Evolutionary conservation across 2,113 vertebrate species (phyloP).

Genomic region (Sminthopsis crassicaudata): DNA sequence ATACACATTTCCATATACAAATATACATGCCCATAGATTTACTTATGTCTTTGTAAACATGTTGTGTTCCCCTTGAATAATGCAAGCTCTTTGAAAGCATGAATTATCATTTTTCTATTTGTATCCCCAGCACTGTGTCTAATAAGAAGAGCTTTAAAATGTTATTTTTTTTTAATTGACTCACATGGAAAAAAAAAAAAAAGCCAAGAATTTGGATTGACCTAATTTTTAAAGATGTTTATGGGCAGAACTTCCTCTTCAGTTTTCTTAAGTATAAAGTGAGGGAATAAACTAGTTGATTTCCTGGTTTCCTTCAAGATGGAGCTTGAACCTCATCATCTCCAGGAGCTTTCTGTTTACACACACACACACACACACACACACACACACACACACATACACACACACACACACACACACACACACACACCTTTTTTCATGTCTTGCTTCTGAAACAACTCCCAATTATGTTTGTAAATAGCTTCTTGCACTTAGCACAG

Average conservation of each 20-base stretch:
- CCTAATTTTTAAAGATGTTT: neutral
- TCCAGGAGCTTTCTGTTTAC: neutral
- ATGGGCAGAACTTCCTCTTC: neutral
- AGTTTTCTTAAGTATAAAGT: neutral
- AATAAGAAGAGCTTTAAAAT: neutral
- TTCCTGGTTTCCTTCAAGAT: neutral
- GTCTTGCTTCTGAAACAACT: neutral
- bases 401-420: too few relatives aligned
- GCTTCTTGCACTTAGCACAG: neutral
- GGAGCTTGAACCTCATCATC: neutral
- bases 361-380: too few relatives aligned
- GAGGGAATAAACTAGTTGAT: neutral
- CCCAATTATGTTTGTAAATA: neutral
- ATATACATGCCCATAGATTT: neutral
- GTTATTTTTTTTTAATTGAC: neutral
- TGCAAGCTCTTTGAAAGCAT: neutral
- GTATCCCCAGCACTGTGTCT: neutral
- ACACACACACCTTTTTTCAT: neutral
- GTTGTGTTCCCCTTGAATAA: neutral
- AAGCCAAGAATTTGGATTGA: neutral
- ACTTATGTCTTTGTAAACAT: neutral
- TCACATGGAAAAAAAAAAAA: neutral
- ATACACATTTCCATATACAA: neutral
- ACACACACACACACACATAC: too few relatives aligned
- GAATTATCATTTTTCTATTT: neutral